phyloP scores from a whole-genome alignment of 2,888 invertebrate genomes.

The Scaptomyza caliginosa region DNA sequence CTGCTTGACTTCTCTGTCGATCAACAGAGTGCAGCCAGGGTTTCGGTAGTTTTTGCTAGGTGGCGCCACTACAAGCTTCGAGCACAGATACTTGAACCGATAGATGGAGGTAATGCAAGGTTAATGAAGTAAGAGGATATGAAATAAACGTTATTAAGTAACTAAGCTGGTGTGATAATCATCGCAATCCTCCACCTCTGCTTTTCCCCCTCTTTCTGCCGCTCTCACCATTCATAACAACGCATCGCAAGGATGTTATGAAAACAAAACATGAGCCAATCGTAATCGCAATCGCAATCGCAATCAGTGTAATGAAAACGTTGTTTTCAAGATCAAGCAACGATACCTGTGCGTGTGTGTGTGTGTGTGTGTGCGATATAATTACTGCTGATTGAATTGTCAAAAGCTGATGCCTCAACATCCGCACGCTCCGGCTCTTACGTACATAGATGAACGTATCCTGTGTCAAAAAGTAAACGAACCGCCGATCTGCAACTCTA shows the following conservation, averaged over 20 bases:
- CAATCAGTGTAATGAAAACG: constrained; percentile 38
- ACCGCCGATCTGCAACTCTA: constrained; percentile 28
- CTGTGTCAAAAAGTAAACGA: constrained; percentile 66
- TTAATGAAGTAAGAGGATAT: neutral
- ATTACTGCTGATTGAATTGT: constrained; percentile 76
- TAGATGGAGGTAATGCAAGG: neutral
- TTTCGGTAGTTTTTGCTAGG: neutral
- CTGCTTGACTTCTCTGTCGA: neutral
- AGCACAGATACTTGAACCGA: neutral
- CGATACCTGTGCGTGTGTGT: constrained; percentile 7
- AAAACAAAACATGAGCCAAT: constrained; percentile 39
- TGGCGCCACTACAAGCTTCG: neutral
- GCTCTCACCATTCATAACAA: constrained; percentile 15
- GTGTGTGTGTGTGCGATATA: constrained; percentile 63
- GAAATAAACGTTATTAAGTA: constrained; percentile 5
- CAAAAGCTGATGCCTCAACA: constrained; percentile 52
- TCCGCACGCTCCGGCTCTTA: constrained; percentile 21
- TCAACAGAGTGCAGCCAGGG: neutral
- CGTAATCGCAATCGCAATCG: constrained; percentile 35
- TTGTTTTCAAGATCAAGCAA: constrained; percentile 24
- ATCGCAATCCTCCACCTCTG: constrained; percentile 1
- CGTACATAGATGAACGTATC: no score
- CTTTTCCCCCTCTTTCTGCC: neutral
- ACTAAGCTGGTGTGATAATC: constrained; percentile 6
- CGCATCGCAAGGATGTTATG: constrained; percentile 17